Percentiles rank a stretch among this genome's conserved stretches.
Conservation (phyloP, 2,888 invertebrate species). For the Villa cingulata region DNA sequence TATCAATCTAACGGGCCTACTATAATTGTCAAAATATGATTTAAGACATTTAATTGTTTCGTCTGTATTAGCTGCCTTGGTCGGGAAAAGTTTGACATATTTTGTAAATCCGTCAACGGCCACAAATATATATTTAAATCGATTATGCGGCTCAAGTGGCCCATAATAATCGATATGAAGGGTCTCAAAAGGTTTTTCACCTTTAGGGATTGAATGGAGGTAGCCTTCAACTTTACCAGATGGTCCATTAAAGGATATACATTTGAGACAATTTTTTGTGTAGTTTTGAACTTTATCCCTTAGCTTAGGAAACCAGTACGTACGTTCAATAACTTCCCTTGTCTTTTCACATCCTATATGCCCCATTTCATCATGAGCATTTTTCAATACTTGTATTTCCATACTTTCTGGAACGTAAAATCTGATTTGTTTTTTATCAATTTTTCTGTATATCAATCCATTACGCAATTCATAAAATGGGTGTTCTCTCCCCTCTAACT, state of each 20-base stretch:
- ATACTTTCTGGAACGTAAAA: slow-evolving; percentile 9
- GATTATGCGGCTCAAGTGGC: slow-evolving; percentile 4
- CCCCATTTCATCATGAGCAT: slow-evolving; percentile 7
- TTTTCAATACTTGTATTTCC: slow-evolving; percentile 6
- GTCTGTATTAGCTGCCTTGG: background rate
- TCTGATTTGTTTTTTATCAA: background rate
- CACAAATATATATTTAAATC: slow-evolving; percentile 7
- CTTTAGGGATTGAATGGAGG: background rate
- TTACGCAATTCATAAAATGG: slow-evolving; percentile 10
- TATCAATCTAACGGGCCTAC: background rate
- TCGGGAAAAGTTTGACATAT: no score
- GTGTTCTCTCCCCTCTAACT: slow-evolving; percentile 6
- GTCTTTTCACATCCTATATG: slow-evolving; percentile 8
- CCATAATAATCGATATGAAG: slow-evolving; percentile 12
- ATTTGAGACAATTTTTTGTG: slow-evolving; percentile 7
- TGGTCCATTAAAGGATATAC: slow-evolving; percentile 1
- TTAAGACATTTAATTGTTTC: background rate
- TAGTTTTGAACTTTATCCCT: background rate
- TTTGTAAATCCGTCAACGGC: slow-evolving; percentile 1
- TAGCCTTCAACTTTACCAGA: slow-evolving; percentile 1
- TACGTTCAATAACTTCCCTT: slow-evolving; percentile 2
- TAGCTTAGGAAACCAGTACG: slow-evolving; percentile 7
- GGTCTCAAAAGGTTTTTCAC: slow-evolving; percentile 15
- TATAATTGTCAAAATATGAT: slow-evolving; percentile 2
- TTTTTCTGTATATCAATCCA: slow-evolving; percentile 9